phyloP scores from a whole-genome alignment of 2,113 vertebrate genomes.

The Misgurnus mizolepis region DNA sequence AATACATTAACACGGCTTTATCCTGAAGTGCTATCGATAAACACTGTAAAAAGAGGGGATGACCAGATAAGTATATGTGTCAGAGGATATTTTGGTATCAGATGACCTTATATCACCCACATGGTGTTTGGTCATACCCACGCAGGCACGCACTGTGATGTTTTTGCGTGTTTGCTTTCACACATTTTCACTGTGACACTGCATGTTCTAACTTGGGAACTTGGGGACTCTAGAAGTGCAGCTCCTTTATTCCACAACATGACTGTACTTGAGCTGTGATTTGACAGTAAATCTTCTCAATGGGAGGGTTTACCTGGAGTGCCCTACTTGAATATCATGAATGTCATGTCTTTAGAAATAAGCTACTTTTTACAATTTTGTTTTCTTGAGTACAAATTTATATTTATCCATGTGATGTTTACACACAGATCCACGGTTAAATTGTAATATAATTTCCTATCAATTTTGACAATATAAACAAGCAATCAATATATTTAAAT shows the following conservation, averaged over 20 bases:
- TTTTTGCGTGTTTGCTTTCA: neutral
- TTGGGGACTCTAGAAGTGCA: neutral
- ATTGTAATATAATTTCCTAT: too few relatives aligned
- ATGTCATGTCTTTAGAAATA: neutral
- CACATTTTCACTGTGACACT: slow-evolving; percentile 42
- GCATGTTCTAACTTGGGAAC: neutral
- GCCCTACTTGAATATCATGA: neutral
- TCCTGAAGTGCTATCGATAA: neutral
- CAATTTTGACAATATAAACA: neutral
- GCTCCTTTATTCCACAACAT: neutral
- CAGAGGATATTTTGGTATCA: slow-evolving; percentile 44
- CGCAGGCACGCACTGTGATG: neutral
- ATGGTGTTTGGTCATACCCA: slow-evolving; percentile 35
- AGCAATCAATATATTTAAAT: neutral
- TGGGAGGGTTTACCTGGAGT: neutral
- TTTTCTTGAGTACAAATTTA: too few relatives aligned
- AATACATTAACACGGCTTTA: too few relatives aligned
- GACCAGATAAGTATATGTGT: slow-evolving; percentile 34
- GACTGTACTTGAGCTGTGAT: neutral
- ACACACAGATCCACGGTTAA: too few relatives aligned
- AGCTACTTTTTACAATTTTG: too few relatives aligned
- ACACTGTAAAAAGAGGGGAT: slow-evolving; percentile 5
- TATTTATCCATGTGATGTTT: neutral
- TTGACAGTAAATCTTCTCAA: neutral
- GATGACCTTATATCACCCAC: slow-evolving; percentile 39